Percentiles rank a stretch among this genome's conserved stretches.
Conservation (phyloP, 2,113 vertebrate species). For the Brienomyrus brachyistius region DNA sequence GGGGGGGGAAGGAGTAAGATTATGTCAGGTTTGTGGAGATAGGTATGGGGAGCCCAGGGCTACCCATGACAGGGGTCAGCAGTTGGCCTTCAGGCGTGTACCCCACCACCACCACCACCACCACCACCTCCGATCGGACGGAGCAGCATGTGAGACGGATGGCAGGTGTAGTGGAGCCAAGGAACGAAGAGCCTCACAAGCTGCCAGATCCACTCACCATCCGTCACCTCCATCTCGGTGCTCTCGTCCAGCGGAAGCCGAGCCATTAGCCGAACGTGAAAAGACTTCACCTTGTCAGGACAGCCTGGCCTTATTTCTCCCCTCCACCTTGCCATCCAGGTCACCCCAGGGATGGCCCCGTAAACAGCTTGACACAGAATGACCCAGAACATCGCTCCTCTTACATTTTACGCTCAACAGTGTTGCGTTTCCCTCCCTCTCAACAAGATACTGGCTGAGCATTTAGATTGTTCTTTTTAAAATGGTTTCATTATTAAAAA, state of each 20-base stretch:
- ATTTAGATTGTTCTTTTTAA: neutral
- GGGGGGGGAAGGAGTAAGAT: neutral
- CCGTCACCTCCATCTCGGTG: slow-evolving; percentile 47
- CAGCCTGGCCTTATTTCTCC: neutral
- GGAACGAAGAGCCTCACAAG: slow-evolving; percentile 53
- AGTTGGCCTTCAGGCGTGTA: neutral
- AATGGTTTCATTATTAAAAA: neutral
- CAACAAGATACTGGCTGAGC: neutral
- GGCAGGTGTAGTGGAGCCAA: slow-evolving; percentile 50
- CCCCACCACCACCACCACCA: neutral
- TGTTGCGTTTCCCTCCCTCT: neutral
- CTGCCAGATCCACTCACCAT: slow-evolving; percentile 54
- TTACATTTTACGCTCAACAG: slow-evolving; percentile 16
- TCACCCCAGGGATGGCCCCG: neutral
- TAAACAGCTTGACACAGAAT: slow-evolving; percentile 1
- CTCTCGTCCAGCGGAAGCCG: slow-evolving; percentile 25
- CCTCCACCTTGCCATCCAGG: neutral
- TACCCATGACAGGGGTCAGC: neutral
- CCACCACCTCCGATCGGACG: neutral
- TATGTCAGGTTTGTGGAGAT: neutral
- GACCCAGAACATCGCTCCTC: slow-evolving; percentile 34
- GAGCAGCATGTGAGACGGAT: slow-evolving; percentile 53
- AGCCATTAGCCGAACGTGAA: slow-evolving; percentile 20
- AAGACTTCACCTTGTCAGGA: slow-evolving; percentile 23
- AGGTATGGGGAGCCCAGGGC: neutral